Evolutionary conservation across 23 tunicate genomes (phyloP).

Genomic region (Phallusia fumigata): DNA sequence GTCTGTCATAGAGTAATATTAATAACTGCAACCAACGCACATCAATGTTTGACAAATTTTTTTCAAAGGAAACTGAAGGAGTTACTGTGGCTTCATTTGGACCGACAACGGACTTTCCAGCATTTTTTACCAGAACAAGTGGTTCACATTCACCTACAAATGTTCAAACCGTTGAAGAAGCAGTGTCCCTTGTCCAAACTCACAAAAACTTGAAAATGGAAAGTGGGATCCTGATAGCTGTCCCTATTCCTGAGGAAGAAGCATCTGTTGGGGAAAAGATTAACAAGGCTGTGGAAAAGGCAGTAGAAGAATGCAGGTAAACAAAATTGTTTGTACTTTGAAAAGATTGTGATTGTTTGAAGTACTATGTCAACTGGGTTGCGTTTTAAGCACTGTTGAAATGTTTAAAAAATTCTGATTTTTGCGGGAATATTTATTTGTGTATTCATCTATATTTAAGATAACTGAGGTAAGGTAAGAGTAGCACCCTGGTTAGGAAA

Average conservation of each 20-base stretch:
- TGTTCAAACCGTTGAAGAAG: slow-evolving; percentile 34
- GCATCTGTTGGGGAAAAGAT: slow-evolving; percentile 50
- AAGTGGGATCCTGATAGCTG: slow-evolving; percentile 83
- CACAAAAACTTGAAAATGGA: slow-evolving; percentile 38
- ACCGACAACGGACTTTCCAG: slow-evolving; percentile 64
- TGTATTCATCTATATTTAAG: no score
- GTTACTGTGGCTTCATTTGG: slow-evolving; percentile 87
- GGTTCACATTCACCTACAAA: slow-evolving; percentile 65
- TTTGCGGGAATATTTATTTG: no score
- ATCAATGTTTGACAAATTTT: no score
- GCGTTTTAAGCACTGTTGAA: no score
- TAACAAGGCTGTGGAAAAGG: slow-evolving; percentile 41
- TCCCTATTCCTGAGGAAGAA: slow-evolving; percentile 60
- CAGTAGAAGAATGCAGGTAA: slow-evolving; percentile 29
- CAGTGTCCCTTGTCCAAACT: slow-evolving; percentile 44
- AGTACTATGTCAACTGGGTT: not conserved
- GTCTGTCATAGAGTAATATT: no score
- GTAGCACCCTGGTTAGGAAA: no score
- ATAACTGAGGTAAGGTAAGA: no score
- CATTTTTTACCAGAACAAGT: slow-evolving; percentile 65
- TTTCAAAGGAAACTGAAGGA: slow-evolving; percentile 87
- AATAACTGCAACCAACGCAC: no score
- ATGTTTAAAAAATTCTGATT: no score
- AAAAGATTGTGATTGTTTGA: not conserved
- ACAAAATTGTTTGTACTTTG: not conserved